Evolutionary conservation across 2,797 vertebrate genomes (phyloP).

Genomic region (Lithobates sylvaticus): DNA sequence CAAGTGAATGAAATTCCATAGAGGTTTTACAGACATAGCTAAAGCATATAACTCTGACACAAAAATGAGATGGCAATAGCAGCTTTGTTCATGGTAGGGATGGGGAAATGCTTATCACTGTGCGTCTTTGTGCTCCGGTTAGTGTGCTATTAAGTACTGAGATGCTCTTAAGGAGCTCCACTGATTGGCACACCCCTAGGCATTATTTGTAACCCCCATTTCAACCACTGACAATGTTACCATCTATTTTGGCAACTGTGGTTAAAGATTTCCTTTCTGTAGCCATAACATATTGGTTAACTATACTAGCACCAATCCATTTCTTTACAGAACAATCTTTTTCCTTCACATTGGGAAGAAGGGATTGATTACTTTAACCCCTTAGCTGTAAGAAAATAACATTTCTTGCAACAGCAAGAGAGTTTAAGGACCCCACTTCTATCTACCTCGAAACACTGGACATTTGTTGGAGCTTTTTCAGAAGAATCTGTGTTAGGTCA

Average conservation of each 20-base stretch:
- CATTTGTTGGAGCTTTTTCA: slow-evolving; percentile 80
- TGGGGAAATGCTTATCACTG: background rate
- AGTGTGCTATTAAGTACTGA: background rate
- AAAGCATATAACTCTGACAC: background rate
- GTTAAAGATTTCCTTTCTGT: background rate
- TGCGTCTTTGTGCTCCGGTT: background rate
- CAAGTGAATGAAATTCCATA: background rate
- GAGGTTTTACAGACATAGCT: background rate
- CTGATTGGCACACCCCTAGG: background rate
- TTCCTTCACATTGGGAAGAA: background rate
- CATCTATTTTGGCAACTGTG: slow-evolving; percentile 26
- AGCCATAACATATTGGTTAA: slow-evolving; percentile 22
- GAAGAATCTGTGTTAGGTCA: slow-evolving; percentile 88
- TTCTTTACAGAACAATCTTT: slow-evolving; percentile 21
- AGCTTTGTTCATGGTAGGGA: background rate
- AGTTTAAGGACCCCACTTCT: too few relatives aligned
- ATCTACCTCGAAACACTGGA: slow-evolving; percentile 77
- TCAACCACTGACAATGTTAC: background rate
- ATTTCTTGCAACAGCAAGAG: background rate
- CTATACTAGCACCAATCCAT: slow-evolving; percentile 13
- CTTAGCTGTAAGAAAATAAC: background rate
- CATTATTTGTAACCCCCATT: background rate
- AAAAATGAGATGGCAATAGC: background rate
- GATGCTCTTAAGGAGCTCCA: background rate
- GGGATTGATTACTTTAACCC: background rate